Base-by-base conservation (phyloP, 2,888 invertebrate species). In the Celastrina argiolus region DNA sequence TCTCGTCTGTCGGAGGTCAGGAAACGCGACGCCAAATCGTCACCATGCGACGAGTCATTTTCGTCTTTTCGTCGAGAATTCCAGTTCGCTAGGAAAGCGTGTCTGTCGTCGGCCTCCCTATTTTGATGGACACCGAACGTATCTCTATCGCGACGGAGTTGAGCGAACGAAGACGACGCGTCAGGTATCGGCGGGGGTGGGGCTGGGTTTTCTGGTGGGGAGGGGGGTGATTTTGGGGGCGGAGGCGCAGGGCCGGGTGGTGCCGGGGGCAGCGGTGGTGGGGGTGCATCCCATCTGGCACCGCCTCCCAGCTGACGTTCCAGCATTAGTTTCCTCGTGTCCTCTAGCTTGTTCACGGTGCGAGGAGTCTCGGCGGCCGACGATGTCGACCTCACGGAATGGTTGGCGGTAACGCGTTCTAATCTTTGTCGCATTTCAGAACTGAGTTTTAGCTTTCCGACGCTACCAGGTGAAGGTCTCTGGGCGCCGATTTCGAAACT, bases 351-450 rank as follows among this genome's bases (percentile, higher is more conserved):
- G 64, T 97, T 95, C 26, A 94, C 93, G 0, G 94, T 93, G 0
- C 95, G 92, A 1, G 95, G 94, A 70, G 94, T 94, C 73, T 96
- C 96, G 0, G 93, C 92, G 10, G 92, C 91, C 26, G 94, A 94
- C 16, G 95, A 95, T 6, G 95, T 93, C 12, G 96, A 95, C 26
- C 97, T 92, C 0, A 97, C 95, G 2, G 97, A 97, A 81, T 97
- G 97, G 74, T 96, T 96, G 0, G 97, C 96, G 0, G 97, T 97
- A 0, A 97, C 97, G 80, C 96, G 94, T 81, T 98, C 98, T 69
- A 98, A 82, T 71, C 97, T 93, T 77, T 97, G 96, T 14, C 97
- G 93, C 97, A 98, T 98, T 87, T 98, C 97, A 0, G 96, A 96
- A 78, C 97, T 97, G 8, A 98, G 93, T 76, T 97, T 96, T 0